phyloP scores from a whole-genome alignment of 2,888 invertebrate genomes.

The Plebejus argus region DNA sequence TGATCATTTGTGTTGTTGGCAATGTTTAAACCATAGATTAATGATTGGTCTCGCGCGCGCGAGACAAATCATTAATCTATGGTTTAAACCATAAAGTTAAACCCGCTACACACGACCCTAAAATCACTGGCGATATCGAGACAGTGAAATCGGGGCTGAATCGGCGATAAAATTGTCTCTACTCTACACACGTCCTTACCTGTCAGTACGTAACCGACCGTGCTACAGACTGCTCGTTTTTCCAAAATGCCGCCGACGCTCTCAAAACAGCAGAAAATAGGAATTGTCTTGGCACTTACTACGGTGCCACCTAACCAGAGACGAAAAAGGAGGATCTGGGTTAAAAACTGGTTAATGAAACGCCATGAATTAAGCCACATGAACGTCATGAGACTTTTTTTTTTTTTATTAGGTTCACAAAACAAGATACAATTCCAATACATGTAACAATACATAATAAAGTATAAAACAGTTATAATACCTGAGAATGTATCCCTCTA shows the following conservation, averaged over 20 bases:
- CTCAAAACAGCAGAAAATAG: constrained; percentile 26
- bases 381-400: constrained; percentile 34
- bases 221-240: constrained; percentile 34
- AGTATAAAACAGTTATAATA: no score
- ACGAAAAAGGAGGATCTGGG: constrained; percentile 26
- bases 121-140: constrained; percentile 13
- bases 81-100: no score
- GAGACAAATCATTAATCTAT: no score
- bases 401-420: no score
- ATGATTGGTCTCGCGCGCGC: no score
- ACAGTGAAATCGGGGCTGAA: constrained; percentile 12
- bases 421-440: no score
- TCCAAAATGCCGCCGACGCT: constrained; percentile 26
- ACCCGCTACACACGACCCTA: not conserved
- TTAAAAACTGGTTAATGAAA: constrained; percentile 32
- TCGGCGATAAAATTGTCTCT: constrained; percentile 1
- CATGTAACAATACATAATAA: no score
- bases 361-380: constrained; percentile 34
- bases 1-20: no score
- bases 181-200: not conserved
- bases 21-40: no score
- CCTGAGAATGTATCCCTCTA: no score
- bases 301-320: constrained; percentile 24
- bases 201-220: constrained; percentile 34
- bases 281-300: constrained; percentile 9